Evolutionary conservation across 1,140 invertebrate species (phyloP), one percentile per base, ranked within the genome.

Genomic region (Rhyacophila brunnea): DNA sequence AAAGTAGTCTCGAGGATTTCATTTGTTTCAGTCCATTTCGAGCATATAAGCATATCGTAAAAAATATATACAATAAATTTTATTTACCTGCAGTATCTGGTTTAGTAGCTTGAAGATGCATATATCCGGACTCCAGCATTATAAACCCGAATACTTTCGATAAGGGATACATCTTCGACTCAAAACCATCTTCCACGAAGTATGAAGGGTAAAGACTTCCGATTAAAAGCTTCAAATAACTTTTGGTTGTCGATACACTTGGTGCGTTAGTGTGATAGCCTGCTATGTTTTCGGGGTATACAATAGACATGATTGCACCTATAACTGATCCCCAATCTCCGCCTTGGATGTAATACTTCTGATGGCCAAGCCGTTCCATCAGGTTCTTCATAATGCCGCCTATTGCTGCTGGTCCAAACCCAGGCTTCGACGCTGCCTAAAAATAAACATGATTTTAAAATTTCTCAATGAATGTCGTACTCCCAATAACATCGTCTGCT

Each of bases 101-200:
- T 74, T 90, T 91, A 0, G 88, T 90, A 1, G 86, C 79, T 71
- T 92, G 90, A 38, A 91, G 67, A 68, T 89, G 85, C n/a, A 86
- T 62, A 66, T 92, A 92, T 13, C 88, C 90, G 35, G 68, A 68
- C 73, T 90, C 87, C 58, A 76, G 67, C 0, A 88, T 14, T 0
- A 86, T 1, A 34, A 58, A 54, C 6, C 49, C 44, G 1, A 78
- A 70, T 11, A 74, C 64, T 7, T 78, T 56, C 0, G 60, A 66
- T 3, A 88, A 19, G 6, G 82, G 86, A 70, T 81, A 85, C 53
- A 86, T 74, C 66, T 71, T 83, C 0, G 79, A 66, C 5, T 77
- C 59, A 45, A 83, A 67, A 57, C 81, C 70, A 6, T 74, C 71
- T 1, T 81, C 79, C 2, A 82, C 69, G 1, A 87, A 72, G n/a